phyloP scores from a whole-genome alignment of 2,888 invertebrate species.

The Parascotia fuliginaria region DNA sequence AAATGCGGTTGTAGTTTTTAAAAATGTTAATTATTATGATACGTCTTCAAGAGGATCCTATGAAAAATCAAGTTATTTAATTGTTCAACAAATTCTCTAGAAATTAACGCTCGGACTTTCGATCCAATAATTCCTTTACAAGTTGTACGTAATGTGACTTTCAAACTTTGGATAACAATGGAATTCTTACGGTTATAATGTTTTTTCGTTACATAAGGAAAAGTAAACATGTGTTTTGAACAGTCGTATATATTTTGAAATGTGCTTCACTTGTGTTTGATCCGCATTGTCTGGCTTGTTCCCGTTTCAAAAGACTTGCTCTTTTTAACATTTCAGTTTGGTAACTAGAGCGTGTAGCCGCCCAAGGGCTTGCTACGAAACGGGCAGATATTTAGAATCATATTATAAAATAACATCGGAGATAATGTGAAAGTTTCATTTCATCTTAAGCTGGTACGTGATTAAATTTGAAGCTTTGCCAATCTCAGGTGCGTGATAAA shows the following conservation, averaged over 20 bases:
- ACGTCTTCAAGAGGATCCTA: too few relatives aligned
- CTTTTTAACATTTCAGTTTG: conserved; percentile 62
- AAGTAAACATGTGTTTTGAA: background rate
- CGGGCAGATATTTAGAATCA: conserved; percentile 35
- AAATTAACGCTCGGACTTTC: too few relatives aligned
- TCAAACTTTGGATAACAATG: too few relatives aligned
- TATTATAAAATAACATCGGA: conserved; percentile 36
- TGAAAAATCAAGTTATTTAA: too few relatives aligned
- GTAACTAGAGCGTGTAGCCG: conserved; percentile 65
- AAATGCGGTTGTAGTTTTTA: too few relatives aligned
- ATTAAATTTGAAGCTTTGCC: conserved; percentile 45
- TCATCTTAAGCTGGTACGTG: conserved; percentile 39
- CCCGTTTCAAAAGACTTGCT: conserved; percentile 55
- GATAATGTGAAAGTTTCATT: conserved; percentile 42
- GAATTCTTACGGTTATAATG: background rate
- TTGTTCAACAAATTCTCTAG: too few relatives aligned
- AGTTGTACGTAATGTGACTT: too few relatives aligned
- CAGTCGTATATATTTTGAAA: conserved; percentile 14
- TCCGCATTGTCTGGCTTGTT: conserved; percentile 43
- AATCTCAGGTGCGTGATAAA: conserved; percentile 34
- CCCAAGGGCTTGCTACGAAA: conserved; percentile 39
- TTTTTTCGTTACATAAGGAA: background rate
- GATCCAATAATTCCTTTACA: too few relatives aligned
- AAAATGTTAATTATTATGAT: too few relatives aligned
- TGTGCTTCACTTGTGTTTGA: conserved; percentile 20